Conservation (phyloP, 2,113 vertebrate genomes). For the Gopherus flavomarginatus region DNA sequence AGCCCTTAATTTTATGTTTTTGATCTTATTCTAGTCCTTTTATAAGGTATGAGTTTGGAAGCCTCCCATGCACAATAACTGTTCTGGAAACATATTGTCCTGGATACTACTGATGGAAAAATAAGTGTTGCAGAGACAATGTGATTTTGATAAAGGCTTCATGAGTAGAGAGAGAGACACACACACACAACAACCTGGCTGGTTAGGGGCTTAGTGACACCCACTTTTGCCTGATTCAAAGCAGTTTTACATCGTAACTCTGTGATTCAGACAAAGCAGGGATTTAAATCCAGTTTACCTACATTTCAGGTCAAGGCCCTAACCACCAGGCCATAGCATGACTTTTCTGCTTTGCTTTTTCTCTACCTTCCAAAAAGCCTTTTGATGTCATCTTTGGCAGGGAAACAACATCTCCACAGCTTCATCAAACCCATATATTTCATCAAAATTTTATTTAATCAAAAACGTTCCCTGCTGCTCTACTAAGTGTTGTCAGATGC, state of each 20-base stretch:
- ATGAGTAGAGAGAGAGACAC: background rate
- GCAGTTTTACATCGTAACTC: background rate
- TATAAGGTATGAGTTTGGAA: background rate
- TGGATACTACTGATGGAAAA: background rate
- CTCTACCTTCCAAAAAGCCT: background rate
- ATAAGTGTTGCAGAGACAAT: background rate
- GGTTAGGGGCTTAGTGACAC: no score
- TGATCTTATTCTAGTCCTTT: background rate
- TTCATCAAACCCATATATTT: background rate
- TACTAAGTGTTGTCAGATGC: no score
- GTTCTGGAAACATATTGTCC: background rate
- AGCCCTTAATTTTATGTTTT: background rate
- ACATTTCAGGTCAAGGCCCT: background rate
- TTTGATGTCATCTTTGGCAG: no score
- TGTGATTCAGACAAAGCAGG: background rate
- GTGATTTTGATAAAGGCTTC: background rate
- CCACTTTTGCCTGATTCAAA: background rate
- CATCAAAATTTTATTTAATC: background rate
- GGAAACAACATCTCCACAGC: no score
- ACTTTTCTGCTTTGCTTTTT: background rate
- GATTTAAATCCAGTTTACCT: background rate
- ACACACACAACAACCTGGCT: background rate
- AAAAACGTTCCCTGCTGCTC: background rate
- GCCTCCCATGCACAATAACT: background rate
- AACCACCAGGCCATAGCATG: background rate